These are phyloP conservation scores for Myripristis jacobus DNA, from an alignment of 2,797 vertebrate genomes.

Conservation along the genomic window DNA sequence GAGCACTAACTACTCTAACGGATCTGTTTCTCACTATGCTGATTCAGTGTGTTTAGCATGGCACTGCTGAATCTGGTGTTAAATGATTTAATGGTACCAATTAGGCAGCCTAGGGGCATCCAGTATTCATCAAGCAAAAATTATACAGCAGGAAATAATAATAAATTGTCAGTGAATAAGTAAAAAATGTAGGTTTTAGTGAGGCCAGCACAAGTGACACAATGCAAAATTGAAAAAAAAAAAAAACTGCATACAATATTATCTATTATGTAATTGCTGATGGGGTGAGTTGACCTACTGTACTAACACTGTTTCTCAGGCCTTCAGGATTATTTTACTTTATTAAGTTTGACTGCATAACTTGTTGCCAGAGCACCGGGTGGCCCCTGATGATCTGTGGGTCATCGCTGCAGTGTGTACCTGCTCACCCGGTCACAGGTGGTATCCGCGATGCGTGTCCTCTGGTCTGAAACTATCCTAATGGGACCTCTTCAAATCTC, in stretches of 20 bases:
- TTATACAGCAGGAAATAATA: neutral
- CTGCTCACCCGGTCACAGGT: slow-evolving; percentile 35
- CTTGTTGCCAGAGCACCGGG: neutral
- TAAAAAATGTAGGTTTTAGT: slow-evolving; percentile 31
- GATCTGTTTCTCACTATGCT: slow-evolving; percentile 22
- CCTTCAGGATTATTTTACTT: slow-evolving; percentile 45
- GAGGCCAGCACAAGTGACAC: slow-evolving; percentile 5
- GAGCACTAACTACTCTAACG: neutral
- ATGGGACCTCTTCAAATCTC: slow-evolving; percentile 23
- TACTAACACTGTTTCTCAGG: slow-evolving; percentile 18
- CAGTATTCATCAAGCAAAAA: slow-evolving; percentile 3
- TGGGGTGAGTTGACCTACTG: slow-evolving; percentile 39
- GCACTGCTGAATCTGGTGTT: neutral
- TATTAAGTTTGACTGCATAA: slow-evolving; percentile 8
- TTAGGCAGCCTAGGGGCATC: slow-evolving; percentile 5
- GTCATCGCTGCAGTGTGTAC: neutral
- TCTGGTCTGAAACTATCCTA: slow-evolving; percentile 21
- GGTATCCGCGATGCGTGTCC: slow-evolving; percentile 7
- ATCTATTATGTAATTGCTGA: slow-evolving; percentile 50
- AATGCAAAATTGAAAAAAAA: neutral
- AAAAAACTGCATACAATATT: slow-evolving; percentile 30
- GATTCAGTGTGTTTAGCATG: slow-evolving; percentile 16
- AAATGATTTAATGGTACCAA: slow-evolving; percentile 13
- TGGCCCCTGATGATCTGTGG: neutral
- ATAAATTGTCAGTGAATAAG: slow-evolving; percentile 17